Percentiles rank a stretch among this genome's conserved stretches.
Conservation (phyloP, 1,140 invertebrate species). For the Formica exsecta region DNA sequence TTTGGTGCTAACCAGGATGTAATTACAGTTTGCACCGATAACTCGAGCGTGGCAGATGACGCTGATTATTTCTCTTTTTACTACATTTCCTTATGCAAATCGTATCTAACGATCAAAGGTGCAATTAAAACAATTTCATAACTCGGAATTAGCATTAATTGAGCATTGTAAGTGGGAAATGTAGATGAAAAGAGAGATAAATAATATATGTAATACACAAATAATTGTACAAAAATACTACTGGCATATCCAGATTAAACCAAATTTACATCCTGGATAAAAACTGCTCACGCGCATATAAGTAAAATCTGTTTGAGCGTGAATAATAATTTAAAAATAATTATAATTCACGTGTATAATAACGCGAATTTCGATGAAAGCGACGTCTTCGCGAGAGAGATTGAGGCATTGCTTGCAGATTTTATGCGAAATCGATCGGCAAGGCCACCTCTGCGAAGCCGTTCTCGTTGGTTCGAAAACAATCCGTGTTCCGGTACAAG, state of each 20-base stretch:
- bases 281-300: not conserved
- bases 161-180: not conserved
- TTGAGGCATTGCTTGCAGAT: not conserved
- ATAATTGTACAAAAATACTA: not conserved
- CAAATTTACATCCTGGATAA: not conserved
- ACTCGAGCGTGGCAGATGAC: constrained; percentile 48
- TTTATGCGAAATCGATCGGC: constrained; percentile 7
- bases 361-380: not conserved
- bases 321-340: not conserved
- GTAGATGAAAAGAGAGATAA: constrained; percentile 4
- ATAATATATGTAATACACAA: no score
- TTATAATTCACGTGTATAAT: not conserved
- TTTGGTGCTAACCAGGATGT: constrained; percentile 53
- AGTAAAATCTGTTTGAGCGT: not conserved
- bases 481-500: constrained; percentile 70
- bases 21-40: constrained; percentile 37
- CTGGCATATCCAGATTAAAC: not conserved
- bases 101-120: not conserved
- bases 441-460: constrained; percentile 26
- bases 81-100: constrained; percentile 28
- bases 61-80: constrained; percentile 40
- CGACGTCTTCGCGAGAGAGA: not conserved
- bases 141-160: constrained; percentile 2
- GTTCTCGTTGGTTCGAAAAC: constrained; percentile 41
- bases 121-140: constrained; percentile 42